These are phyloP conservation scores for Phycodurus eques DNA, from an alignment of 2,113 vertebrate genomes.

Conservation along the genomic window DNA sequence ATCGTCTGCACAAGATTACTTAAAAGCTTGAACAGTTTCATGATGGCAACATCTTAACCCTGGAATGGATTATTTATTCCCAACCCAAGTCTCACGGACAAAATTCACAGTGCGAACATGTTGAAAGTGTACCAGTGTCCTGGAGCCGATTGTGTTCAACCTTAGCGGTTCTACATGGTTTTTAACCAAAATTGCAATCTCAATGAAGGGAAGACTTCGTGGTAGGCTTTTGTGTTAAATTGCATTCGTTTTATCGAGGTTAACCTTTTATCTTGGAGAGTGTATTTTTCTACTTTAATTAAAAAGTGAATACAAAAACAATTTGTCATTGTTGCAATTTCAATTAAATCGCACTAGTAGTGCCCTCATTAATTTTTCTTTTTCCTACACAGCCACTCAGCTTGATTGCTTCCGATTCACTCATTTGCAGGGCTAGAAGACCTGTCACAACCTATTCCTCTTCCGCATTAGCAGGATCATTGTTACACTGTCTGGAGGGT, in stretches of 20 bases:
- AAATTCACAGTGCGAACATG: not conserved
- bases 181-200: not conserved
- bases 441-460: conserved; percentile 28
- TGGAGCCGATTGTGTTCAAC: not conserved
- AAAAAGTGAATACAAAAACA: not conserved
- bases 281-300: conserved; percentile 5
- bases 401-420: conserved; percentile 53
- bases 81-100: not conserved
- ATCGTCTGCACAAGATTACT: not conserved
- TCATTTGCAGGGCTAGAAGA: conserved; percentile 18
- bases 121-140: not conserved
- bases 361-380: conserved; percentile 47
- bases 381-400: conserved; percentile 66
- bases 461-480: conserved; percentile 28
- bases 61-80: not conserved
- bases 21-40: not conserved
- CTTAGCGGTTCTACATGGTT: not conserved
- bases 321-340: conserved; percentile 17
- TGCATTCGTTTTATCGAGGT: not conserved
- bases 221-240: not conserved
- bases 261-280: not conserved
- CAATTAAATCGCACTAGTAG: conserved; percentile 44
- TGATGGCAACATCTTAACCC: not conserved
- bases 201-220: not conserved
- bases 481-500: conserved; percentile 47